Evolutionary conservation across 2,888 invertebrate species (phyloP).

Genomic region (Orthosia gothica): DNA sequence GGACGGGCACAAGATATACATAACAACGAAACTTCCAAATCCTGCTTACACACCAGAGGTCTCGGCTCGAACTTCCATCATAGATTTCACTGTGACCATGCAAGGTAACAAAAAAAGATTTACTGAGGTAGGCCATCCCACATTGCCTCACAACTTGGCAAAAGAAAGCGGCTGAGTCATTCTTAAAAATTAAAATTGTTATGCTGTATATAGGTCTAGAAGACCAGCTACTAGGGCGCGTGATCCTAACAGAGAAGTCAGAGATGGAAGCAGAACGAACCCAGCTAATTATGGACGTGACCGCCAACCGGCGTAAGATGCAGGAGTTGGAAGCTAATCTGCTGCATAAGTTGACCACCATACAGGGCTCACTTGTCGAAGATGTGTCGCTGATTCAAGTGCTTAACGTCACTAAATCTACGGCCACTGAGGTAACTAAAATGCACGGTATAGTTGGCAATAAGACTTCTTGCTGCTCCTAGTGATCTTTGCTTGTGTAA

Average conservation of each 20-base stretch:
- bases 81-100: conserved; percentile 98
- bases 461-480: too few relatives aligned
- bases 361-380: conserved; percentile 96
- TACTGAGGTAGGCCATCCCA: background rate
- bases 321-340: conserved; percentile 96
- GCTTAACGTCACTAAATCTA: conserved; percentile 95
- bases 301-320: conserved; percentile 96
- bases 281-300: conserved; percentile 95
- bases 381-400: conserved; percentile 97
- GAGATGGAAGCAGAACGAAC: conserved; percentile 96
- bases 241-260: conserved; percentile 96
- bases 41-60: conserved; percentile 97
- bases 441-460: too few relatives aligned
- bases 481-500: background rate
- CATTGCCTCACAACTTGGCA: background rate
- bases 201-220: conserved; percentile 92
- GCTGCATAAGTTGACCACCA: conserved; percentile 96
- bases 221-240: conserved; percentile 96
- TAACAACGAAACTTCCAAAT: conserved; percentile 97
- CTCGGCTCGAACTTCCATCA: conserved; percentile 96
- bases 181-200: background rate
- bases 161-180: background rate
- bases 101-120: conserved; percentile 91
- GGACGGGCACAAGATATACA: conserved; percentile 94
- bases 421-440: conserved; percentile 90